These are phyloP conservation scores for Eupeodes latifasciatus DNA, from an alignment of 2,888 invertebrate species.

Conservation along the genomic window DNA sequence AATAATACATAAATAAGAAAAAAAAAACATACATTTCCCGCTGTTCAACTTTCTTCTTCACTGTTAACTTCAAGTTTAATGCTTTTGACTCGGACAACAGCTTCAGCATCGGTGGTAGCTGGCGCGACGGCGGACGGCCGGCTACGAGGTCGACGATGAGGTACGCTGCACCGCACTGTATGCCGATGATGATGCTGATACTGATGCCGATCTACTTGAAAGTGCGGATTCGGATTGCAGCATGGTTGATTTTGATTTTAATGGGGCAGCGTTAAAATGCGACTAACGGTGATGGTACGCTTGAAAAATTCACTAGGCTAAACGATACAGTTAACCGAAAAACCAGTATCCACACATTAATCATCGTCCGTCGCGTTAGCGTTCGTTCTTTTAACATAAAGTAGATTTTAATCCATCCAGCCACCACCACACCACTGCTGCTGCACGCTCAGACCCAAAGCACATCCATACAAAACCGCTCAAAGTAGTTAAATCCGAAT, in stretches of 20 bases:
- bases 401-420: constrained; percentile 22
- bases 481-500: constrained; percentile 8
- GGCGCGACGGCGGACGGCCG: no score
- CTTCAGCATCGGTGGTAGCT: background rate
- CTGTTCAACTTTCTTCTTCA: constrained; percentile 65
- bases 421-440: background rate
- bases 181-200: background rate
- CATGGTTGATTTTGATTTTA: constrained; percentile 51
- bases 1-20: constrained; percentile 10
- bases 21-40: constrained; percentile 37
- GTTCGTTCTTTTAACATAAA: background rate
- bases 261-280: constrained; percentile 39
- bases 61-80: constrained; percentile 49
- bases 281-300: constrained; percentile 43
- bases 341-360: constrained; percentile 49
- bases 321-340: constrained; percentile 41
- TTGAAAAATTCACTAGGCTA: constrained; percentile 35
- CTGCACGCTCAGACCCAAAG: no score
- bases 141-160: constrained; percentile 2
- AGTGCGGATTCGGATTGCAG: constrained; percentile 48
- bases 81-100: constrained; percentile 26
- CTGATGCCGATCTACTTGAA: constrained; percentile 35
- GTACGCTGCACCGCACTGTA: background rate
- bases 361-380: constrained; percentile 8
- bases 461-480: background rate